A percentile compares a stretch with the other conserved stretches of the same genome.
Evolutionary conservation across 2,888 invertebrate species (phyloP).

Genomic region (Buathra laborator): DNA sequence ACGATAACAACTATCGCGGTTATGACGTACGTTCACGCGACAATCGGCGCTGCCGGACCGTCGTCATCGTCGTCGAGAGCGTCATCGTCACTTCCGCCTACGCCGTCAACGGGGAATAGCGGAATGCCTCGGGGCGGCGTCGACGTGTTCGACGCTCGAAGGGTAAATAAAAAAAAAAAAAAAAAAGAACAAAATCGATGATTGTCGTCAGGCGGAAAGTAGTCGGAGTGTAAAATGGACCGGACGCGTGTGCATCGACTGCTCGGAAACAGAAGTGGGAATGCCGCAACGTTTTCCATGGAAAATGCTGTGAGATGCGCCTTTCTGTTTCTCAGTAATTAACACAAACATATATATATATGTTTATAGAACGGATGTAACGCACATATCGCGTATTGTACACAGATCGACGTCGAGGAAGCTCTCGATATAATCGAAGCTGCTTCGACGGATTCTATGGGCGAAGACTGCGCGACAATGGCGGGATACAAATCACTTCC

Average conservation of each 20-base stretch:
- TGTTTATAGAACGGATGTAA: not conserved
- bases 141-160: conserved; percentile 70
- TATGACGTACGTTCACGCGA: conserved; percentile 75
- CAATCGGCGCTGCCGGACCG: conserved; percentile 72
- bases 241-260: not conserved
- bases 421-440: conserved; percentile 91
- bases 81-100: conserved; percentile 59
- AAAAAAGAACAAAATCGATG: not conserved
- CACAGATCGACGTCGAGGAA: conserved; percentile 88
- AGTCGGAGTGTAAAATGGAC: not conserved
- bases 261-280: not conserved
- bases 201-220: not conserved
- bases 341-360: too few relatives aligned
- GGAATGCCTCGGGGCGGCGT: conserved; percentile 56
- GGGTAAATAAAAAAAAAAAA: conserved; percentile 68
- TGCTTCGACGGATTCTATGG: conserved; percentile 78
- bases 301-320: too few relatives aligned
- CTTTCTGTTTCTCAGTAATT: too few relatives aligned
- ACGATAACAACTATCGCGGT: conserved; percentile 77
- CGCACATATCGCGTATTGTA: not conserved
- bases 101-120: conserved; percentile 53
- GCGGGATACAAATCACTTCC: conserved; percentile 86
- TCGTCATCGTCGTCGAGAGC: conserved; percentile 57
- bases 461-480: conserved; percentile 77
- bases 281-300: not conserved